Percentiles rank a stretch among this genome's conserved stretches.
Evolutionary conservation across 2,113 vertebrate genomes (phyloP).

Genomic region (Mohoua ochrocephala): DNA sequence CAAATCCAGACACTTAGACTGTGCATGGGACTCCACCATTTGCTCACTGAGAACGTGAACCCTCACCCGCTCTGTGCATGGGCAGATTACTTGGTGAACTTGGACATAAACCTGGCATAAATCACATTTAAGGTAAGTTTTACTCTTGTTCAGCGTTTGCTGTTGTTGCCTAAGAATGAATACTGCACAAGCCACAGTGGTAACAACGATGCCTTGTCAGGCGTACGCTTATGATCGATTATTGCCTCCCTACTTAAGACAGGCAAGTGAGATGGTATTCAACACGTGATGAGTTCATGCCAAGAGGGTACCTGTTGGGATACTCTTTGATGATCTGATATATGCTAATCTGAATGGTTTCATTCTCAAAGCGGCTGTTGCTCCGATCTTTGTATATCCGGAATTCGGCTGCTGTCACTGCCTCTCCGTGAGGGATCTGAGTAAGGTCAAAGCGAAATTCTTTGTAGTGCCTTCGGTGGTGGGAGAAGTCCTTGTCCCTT

Average conservation of each 20-base stretch:
- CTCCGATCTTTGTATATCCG: slow-evolving; percentile 95
- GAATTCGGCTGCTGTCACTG: slow-evolving; percentile 95
- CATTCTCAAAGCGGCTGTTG: slow-evolving; percentile 86
- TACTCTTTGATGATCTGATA: slow-evolving; percentile 97
- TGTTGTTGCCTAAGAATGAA: not conserved
- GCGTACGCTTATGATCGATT: accelerated
- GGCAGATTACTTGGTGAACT: not conserved
- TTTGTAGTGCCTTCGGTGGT: slow-evolving; percentile 94
- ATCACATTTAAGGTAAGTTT: not conserved
- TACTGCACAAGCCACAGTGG: not conserved
- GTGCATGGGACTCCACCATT: not conserved
- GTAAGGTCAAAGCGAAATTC: slow-evolving; percentile 98
- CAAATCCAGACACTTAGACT: not conserved
- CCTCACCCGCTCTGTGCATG: not conserved
- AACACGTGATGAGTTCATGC: accelerated
- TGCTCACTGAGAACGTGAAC: not conserved
- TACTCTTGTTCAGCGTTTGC: not conserved
- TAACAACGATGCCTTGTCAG: not conserved
- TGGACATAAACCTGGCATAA: not conserved
- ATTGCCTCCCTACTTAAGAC: not conserved
- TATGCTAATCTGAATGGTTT: slow-evolving; percentile 90
- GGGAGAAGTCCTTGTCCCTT: slow-evolving; percentile 97
- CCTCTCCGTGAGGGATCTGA: slow-evolving; percentile 93
- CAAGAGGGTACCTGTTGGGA: slow-evolving; percentile 80
- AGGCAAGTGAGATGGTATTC: not conserved